Evolutionary conservation across 1,140 invertebrate genomes (phyloP).

Genomic region (Halictus rubicundus): DNA sequence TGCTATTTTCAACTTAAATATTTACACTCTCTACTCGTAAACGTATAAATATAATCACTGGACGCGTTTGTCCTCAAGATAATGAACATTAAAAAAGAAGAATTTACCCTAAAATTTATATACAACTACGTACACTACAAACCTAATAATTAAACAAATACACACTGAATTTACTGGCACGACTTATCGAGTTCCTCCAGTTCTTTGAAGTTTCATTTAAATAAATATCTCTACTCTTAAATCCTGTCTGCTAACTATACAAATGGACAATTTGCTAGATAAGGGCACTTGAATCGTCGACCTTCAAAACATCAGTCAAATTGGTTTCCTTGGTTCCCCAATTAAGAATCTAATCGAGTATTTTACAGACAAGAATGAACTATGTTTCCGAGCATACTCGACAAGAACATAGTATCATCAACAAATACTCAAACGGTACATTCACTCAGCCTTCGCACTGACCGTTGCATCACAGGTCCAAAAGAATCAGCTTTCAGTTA

Average conservation of each 20-base stretch:
- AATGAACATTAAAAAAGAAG: background rate
- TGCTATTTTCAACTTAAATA: no score
- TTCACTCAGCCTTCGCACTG: background rate
- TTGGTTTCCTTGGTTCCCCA: background rate
- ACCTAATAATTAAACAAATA: background rate
- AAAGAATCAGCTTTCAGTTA: background rate
- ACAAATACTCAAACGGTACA: background rate
- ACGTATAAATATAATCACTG: constrained; percentile 14
- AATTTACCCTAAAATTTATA: background rate
- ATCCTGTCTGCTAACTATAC: background rate
- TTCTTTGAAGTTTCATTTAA: background rate
- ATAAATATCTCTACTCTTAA: background rate
- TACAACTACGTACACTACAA: background rate
- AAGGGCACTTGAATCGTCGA: background rate
- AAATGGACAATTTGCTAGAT: background rate
- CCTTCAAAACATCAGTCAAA: background rate
- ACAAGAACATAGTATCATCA: background rate
- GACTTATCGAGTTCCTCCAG: background rate
- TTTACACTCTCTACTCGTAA: background rate
- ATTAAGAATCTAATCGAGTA: background rate
- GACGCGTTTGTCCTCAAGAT: background rate
- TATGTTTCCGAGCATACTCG: background rate
- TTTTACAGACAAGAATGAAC: background rate
- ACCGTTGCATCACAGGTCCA: background rate
- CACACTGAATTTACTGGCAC: background rate